A percentile compares a stretch with the other conserved stretches of the same genome.
phyloP scores from a whole-genome alignment of 2,797 vertebrate genomes.

The Etheostoma nigrum region DNA sequence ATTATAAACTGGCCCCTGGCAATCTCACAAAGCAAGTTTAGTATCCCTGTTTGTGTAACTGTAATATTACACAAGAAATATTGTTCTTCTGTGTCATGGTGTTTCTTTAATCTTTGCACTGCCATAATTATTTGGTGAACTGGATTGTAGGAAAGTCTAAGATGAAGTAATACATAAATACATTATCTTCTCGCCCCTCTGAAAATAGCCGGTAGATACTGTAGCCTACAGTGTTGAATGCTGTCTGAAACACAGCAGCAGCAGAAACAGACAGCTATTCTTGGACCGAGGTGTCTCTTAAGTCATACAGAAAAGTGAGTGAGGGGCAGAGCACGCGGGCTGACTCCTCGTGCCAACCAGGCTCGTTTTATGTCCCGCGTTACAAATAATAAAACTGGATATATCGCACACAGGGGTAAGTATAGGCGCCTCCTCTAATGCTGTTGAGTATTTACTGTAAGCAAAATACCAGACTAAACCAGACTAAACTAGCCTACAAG shows the following conservation, averaged over 20 bases:
- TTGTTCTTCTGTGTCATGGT: too few species aligned
- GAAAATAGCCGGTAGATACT: conserved; percentile 23
- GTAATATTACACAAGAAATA: too few species aligned
- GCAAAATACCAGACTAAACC: not conserved
- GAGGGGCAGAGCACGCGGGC: conserved; percentile 3
- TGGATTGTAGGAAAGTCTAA: not conserved
- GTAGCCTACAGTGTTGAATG: conserved; percentile 9
- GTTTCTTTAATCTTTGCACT: too few species aligned
- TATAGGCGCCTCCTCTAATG: conserved; percentile 18
- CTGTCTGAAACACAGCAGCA: conserved; percentile 33
- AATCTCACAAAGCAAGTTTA: too few species aligned
- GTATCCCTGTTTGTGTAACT: too few species aligned
- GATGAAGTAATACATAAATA: not conserved
- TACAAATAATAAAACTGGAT: conserved; percentile 29
- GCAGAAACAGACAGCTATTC: conserved; percentile 47
- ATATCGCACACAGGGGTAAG: conserved; percentile 51
- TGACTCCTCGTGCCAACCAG: conserved; percentile 10
- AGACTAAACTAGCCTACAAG: too few species aligned
- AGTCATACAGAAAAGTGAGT: not conserved
- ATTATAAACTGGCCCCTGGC: too few species aligned
- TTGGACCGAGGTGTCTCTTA: conserved; percentile 38
- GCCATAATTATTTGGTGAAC: too few species aligned
- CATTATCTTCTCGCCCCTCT: not conserved
- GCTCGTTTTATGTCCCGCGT: conserved; percentile 5
- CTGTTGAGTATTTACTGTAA: not conserved